phyloP scores from a whole-genome alignment of 2,113 vertebrate species.

The Pachycephala philippinensis region DNA sequence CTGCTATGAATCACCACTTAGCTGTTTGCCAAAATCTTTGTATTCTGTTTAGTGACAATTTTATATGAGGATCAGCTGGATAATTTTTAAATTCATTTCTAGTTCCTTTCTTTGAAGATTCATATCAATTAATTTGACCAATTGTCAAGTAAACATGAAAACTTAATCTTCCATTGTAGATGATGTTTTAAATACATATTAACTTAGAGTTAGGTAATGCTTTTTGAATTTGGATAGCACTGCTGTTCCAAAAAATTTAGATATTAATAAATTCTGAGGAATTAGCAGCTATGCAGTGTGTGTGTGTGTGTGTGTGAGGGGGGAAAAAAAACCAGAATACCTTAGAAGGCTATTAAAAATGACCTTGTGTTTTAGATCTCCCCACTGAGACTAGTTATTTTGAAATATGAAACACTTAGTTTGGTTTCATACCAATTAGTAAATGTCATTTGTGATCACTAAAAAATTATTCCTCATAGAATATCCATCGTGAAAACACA shows the following conservation, averaged over 20 bases:
- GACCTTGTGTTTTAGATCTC: background rate
- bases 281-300: background rate
- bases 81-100: slow-evolving; percentile 11
- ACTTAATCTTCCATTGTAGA: background rate
- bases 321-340: background rate
- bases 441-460: slow-evolving; percentile 12
- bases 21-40: slow-evolving; percentile 41
- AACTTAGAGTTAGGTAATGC: background rate
- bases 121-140: background rate
- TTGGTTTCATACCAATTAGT: slow-evolving; percentile 27
- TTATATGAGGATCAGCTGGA: background rate
- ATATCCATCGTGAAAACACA: background rate
- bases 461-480: slow-evolving; percentile 3
- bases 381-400: background rate
- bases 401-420: background rate
- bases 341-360: background rate
- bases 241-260: background rate
- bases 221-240: background rate
- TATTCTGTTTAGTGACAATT: slow-evolving; percentile 32
- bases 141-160: background rate
- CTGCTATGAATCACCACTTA: slow-evolving; percentile 14
- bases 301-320: background rate
- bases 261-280: background rate
- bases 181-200: background rate
- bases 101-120: background rate